Evolutionary conservation across 1,140 invertebrate genomes (phyloP).

Genomic region (Cephus cinctus): DNA sequence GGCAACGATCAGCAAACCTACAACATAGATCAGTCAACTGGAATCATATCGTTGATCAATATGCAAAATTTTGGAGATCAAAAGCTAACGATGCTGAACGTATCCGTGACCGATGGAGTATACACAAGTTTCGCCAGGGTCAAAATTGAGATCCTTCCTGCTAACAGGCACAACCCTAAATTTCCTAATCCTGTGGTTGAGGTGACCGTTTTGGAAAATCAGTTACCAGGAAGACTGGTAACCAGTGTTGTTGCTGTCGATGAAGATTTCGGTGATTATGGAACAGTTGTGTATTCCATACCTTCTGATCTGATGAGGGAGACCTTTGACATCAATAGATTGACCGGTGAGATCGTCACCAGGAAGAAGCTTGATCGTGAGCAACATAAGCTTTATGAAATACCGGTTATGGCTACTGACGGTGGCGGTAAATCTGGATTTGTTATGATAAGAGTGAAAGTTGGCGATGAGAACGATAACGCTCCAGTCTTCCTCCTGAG

Average conservation of each 20-base stretch:
- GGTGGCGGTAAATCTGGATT: conserved; percentile 80
- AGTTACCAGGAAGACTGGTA: conserved; percentile 71
- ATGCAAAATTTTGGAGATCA: conserved; percentile 66
- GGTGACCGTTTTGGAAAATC: conserved; percentile 78
- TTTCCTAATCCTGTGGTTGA: conserved; percentile 77
- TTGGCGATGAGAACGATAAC: conserved; percentile 88
- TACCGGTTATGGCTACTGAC: conserved; percentile 84
- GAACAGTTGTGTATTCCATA: conserved; percentile 77
- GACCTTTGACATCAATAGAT: conserved; percentile 75
- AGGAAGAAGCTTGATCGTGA: conserved; percentile 80
- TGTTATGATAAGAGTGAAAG: conserved; percentile 73
- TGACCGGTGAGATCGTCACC: conserved; percentile 77
- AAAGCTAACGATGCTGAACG: conserved; percentile 71
- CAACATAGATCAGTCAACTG: conserved; percentile 70
- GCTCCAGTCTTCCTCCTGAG: conserved; percentile 74
- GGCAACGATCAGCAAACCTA: conserved; percentile 85
- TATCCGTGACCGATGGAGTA: conserved; percentile 89
- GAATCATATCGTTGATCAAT: conserved; percentile 67
- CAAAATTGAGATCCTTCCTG: conserved; percentile 76
- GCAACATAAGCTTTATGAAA: conserved; percentile 68
- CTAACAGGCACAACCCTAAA: conserved; percentile 76
- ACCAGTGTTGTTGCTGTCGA: conserved; percentile 76
- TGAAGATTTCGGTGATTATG: conserved; percentile 80
- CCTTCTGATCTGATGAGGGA: conserved; percentile 74
- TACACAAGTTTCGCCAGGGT: conserved; percentile 82